Percentiles rank a stretch among this genome's conserved stretches.
These are phyloP conservation scores for Ovis aries DNA, from an alignment of 2,113 vertebrate species.

Conservation along the genomic window ARS-UI_Ramb_v3.0 NC_056056.1:162434001-162434500, in stretches of 20 bases:
- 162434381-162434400: background rate
- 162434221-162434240: background rate
- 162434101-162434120: background rate
- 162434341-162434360: background rate
- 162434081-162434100: background rate
- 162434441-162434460: background rate
- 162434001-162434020: conserved; percentile 99
- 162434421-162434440: background rate
- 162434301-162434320: background rate
- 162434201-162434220: background rate
- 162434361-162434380: background rate
- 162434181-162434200: background rate
- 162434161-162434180: background rate
- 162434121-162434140: background rate
- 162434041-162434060: conserved; percentile 96
- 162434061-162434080: conserved; percentile 93
- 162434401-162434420: background rate
- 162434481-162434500: background rate
- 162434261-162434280: too few relatives aligned
- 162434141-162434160: background rate
- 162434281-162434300: background rate
- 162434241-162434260: too few relatives aligned
- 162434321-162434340: background rate
- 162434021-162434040: conserved; percentile 95
- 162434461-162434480: background rate